Conservation (phyloP, 2,888 invertebrate species). For the Polia nebulosa region DNA sequence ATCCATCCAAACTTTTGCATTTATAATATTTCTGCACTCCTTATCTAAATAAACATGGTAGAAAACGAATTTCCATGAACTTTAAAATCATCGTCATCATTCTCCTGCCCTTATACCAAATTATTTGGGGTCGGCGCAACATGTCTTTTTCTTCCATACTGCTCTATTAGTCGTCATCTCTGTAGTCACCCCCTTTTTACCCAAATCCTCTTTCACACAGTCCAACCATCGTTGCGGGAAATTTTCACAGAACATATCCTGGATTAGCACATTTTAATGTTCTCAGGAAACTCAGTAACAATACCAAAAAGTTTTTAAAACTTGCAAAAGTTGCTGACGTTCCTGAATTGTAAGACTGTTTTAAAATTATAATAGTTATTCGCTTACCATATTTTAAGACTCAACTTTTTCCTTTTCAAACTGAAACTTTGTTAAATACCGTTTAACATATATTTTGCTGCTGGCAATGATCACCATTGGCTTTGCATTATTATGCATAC, state of each 20-base stretch:
- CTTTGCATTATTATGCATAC: background rate
- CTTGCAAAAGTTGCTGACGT: conserved; percentile 22
- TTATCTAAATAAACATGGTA: too few relatives aligned
- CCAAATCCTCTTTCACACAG: too few relatives aligned
- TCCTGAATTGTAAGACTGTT: conserved; percentile 34
- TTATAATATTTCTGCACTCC: too few relatives aligned
- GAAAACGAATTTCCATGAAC: too few relatives aligned
- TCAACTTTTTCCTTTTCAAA: conserved; percentile 22
- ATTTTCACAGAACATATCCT: background rate
- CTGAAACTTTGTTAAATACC: conserved; percentile 22
- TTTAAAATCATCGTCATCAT: too few relatives aligned
- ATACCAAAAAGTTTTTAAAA: conserved; percentile 30
- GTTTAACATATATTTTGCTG: conserved; percentile 19
- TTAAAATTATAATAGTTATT: conserved; percentile 53
- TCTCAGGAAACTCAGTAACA: conserved; percentile 9
- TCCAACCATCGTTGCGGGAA: too few relatives aligned
- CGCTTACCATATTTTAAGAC: conserved; percentile 44
- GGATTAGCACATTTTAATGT: conserved; percentile 33
- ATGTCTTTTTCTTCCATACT: too few relatives aligned
- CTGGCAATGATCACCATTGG: background rate
- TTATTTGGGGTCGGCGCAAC: too few relatives aligned
- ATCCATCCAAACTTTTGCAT: too few relatives aligned
- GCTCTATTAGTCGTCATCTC: too few relatives aligned
- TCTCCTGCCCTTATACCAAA: too few relatives aligned
- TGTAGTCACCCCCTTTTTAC: too few relatives aligned